A percentile compares a stretch with the other conserved stretches of the same genome.
phyloP scores from a whole-genome alignment of 2,113 vertebrate species.

The Phalacrocorax brasilianus region DNA sequence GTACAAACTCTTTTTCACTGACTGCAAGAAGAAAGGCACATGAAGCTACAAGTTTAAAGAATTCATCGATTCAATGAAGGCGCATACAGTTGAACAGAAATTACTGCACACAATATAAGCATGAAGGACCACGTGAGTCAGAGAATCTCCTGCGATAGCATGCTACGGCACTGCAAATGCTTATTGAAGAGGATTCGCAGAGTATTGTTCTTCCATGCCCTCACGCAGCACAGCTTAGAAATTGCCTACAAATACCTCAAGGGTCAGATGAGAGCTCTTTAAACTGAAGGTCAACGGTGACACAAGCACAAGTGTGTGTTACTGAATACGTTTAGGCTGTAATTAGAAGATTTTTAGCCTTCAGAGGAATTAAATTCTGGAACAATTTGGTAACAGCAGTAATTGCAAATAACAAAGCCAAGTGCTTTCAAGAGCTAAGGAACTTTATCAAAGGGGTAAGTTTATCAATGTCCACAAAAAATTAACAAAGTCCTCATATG shows the following conservation, averaged over 20 bases:
- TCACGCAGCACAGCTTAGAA: not conserved
- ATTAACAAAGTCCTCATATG: not conserved
- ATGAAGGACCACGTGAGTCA: not conserved
- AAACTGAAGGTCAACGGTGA: not conserved
- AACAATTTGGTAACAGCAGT: not conserved
- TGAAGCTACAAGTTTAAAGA: not conserved
- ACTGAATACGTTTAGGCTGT: not conserved
- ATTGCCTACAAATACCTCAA: not conserved
- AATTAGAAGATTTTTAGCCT: slow-evolving; percentile 6
- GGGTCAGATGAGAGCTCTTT: not conserved
- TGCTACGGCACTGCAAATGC: not conserved
- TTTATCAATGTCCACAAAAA: not conserved
- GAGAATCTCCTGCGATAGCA: fast-evolving
- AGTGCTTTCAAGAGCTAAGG: not conserved
- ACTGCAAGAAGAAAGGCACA: not conserved
- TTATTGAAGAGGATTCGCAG: not conserved
- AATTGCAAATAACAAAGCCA: not conserved
- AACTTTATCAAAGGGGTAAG: not conserved
- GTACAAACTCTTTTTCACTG: not conserved
- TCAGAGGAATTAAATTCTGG: not conserved
- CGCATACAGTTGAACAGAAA: not conserved
- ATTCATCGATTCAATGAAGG: not conserved
- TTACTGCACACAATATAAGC: not conserved
- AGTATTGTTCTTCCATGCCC: not conserved
- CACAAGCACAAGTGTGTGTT: not conserved